Conservation (phyloP, 2,888 invertebrate species). For the Acanthopleura granulata region DNA sequence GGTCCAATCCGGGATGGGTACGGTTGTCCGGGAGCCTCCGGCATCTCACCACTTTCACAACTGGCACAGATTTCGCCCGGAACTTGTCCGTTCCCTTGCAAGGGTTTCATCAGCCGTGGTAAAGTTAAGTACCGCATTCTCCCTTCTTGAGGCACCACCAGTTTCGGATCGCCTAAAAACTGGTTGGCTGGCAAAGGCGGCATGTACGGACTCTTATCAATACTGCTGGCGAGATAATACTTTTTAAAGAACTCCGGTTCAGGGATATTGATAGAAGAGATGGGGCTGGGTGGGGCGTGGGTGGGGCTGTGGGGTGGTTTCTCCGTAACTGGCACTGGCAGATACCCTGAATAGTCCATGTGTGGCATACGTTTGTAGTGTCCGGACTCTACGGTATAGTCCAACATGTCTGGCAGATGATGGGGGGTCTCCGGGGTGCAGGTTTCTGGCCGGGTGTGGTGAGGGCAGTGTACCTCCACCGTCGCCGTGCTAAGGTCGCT, state of each 20-base stretch:
- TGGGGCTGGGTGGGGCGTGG: neutral
- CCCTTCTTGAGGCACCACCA: neutral
- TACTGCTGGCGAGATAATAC: slow-evolving; percentile 4
- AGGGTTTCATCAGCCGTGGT: slow-evolving; percentile 1
- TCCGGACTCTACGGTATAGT: slow-evolving; percentile 3
- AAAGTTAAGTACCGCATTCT: slow-evolving; percentile 2
- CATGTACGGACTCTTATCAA: neutral
- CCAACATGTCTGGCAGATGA: slow-evolving; percentile 11
- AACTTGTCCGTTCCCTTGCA: slow-evolving; percentile 13
- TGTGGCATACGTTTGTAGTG: slow-evolving; percentile 10
- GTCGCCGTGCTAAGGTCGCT: slow-evolving; percentile 13
- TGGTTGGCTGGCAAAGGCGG: neutral
- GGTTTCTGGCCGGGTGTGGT: neutral
- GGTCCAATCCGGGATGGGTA: neutral
- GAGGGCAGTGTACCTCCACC: neutral
- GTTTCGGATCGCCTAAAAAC: slow-evolving; percentile 1
- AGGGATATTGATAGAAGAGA: slow-evolving; percentile 5
- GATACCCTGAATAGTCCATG: slow-evolving; percentile 3
- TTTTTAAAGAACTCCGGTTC: slow-evolving; percentile 16
- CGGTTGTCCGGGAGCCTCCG: neutral
- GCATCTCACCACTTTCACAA: neutral
- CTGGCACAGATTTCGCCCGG: neutral
- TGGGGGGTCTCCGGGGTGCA: neutral
- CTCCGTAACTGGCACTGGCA: neutral
- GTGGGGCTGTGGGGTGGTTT: slow-evolving; percentile 9